A percentile compares a stretch with the other conserved stretches of the same genome.
These are phyloP conservation scores for Bubo scandiacus DNA, from an alignment of 2,113 vertebrate species.

Conservation along the genomic window DNA sequence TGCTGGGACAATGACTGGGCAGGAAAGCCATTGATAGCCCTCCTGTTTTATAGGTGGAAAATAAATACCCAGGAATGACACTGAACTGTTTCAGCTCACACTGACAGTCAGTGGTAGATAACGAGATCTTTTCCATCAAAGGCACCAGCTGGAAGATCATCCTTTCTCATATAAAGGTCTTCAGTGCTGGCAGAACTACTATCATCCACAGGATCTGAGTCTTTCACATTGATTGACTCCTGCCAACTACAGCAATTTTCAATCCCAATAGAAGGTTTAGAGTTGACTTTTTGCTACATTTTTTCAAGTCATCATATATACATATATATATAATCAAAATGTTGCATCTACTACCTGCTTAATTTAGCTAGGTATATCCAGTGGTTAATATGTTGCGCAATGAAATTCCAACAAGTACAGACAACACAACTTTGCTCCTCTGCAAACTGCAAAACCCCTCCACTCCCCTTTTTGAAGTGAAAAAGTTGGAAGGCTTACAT, in stretches of 20 bases:
- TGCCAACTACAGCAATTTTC: background rate
- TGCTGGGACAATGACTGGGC: background rate
- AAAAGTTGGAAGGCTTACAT: background rate
- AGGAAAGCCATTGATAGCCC: background rate
- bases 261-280: background rate
- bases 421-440: background rate
- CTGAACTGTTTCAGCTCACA: background rate
- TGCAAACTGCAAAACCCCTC: background rate
- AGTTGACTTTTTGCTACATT: background rate
- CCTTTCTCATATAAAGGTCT: background rate
- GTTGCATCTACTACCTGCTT: background rate
- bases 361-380: background rate
- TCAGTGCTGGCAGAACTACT: background rate
- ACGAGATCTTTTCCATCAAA: background rate
- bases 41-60: background rate
- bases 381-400: rapidly evolving
- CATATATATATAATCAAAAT: background rate
- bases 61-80: background rate
- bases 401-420: rapidly evolving
- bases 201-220: background rate
- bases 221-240: background rate
- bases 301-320: background rate
- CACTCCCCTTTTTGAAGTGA: background rate
- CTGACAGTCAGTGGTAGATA: background rate
- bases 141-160: background rate